Percentiles rank a stretch among this genome's conserved stretches.
These are phyloP conservation scores for Caenorhabditis zanzibari DNA, from an alignment of 2,888 invertebrate genomes.

Conservation along the genomic window DNA sequence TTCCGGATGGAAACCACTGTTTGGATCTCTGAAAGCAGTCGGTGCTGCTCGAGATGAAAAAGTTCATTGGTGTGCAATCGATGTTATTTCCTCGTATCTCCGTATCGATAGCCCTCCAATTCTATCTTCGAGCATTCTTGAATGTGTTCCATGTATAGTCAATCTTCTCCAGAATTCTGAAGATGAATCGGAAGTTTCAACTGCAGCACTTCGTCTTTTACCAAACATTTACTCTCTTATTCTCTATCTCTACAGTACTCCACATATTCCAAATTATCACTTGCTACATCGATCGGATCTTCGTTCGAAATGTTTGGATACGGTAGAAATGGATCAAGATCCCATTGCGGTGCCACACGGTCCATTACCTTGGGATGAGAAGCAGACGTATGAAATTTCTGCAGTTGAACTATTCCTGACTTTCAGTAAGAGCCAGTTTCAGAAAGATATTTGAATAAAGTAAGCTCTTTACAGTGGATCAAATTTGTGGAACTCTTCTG, in stretches of 20 bases:
- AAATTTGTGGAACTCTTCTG: constrained; percentile 72
- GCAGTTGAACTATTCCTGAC: constrained; percentile 71
- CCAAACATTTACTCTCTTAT: constrained; percentile 71
- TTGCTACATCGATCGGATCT: constrained; percentile 72
- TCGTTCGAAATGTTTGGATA: constrained; percentile 64
- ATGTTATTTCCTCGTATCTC: constrained; percentile 95
- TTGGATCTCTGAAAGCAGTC: constrained; percentile 94
- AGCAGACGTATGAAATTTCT: constrained; percentile 69
- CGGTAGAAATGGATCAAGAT: constrained; percentile 55
- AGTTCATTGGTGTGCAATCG: constrained; percentile 85
- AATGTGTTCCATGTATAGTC: constrained; percentile 76
- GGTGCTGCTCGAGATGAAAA: constrained; percentile 82
- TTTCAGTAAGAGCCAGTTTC: constrained; percentile 50
- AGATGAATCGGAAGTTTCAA: constrained; percentile 49
- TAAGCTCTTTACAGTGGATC: constrained; percentile 62
- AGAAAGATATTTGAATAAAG: not conserved
- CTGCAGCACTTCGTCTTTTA: constrained; percentile 71
- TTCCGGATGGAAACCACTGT: constrained; percentile 91
- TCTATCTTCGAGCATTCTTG: constrained; percentile 74
- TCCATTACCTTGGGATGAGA: constrained; percentile 69
- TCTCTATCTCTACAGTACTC: constrained; percentile 71
- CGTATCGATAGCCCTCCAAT: constrained; percentile 93
- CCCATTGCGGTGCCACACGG: constrained; percentile 65
- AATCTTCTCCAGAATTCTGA: constrained; percentile 76
- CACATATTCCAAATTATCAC: constrained; percentile 74